Evolutionary conservation across 1,140 invertebrate genomes (phyloP), one percentile per base, ranked within the genome.

Genomic region (Lordiphosa clarofinis): DNA sequence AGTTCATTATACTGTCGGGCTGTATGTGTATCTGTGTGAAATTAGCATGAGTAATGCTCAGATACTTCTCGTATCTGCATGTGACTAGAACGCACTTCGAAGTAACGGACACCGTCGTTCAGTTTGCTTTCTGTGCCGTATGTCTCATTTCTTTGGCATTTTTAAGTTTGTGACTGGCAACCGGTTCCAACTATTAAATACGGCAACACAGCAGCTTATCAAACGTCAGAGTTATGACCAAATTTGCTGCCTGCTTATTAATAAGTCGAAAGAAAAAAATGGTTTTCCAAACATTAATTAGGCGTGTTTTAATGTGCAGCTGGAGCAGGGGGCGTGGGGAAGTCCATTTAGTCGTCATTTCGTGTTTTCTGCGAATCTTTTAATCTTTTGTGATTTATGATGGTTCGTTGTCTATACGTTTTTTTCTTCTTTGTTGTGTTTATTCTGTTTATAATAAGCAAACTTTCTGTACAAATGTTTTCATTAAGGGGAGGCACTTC

Each of bases 1-100:
- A 74, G 79, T 86, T 79, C 79, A 86, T 86, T 74, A 79, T 71
- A 64, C 66, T 61, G 70, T 73, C 37, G 36, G 35, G 39, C 39
- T 37, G 44, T 53, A 21, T 50, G 39, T 38, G 35, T 54, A 31
- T 52, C 8, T 56, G 33, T 69, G 53, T 73, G 38, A 72, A 86
- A 86, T 86, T 86, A 86, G 75, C 81, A 86, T 86, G 81, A 86
- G 74, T 81, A 81, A 86, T 86, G 68, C 43, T 33, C 52, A 65
- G 69, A 78, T 81, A 62, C 58, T 71, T 52, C 13, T 43, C 40
- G 15, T 36, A 10, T 48, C 37, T 73, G 67, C 57, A 67, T 76
- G 62, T 55, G 52, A 64, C 61, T 61, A 57, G 66, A 73, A 47
- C 56, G 56, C 52, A 55, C 49, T 50, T 53, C 48, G 47, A 60